Evolutionary conservation across 2,888 invertebrate genomes (phyloP).

Genomic region (Ariolimax columbianus): DNA sequence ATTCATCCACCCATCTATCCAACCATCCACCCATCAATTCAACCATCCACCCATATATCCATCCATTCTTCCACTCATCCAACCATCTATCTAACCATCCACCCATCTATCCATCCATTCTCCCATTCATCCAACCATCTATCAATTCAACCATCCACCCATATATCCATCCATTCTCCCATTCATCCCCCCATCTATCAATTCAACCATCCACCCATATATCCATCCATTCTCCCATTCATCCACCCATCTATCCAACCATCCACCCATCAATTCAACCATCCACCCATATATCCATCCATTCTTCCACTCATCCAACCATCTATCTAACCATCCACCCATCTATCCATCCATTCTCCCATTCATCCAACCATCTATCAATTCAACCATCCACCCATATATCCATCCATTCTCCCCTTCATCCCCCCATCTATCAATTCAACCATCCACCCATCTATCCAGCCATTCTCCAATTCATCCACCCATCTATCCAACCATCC

Average conservation of each 20-base stretch:
- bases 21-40: too few relatives aligned
- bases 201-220: background rate
- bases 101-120: too few relatives aligned
- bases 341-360: background rate
- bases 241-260: background rate
- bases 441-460: background rate
- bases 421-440: background rate
- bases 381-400: slow-evolving; percentile 12
- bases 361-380: background rate
- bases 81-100: too few relatives aligned
- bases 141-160: background rate
- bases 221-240: background rate
- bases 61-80: too few relatives aligned
- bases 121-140: too few relatives aligned
- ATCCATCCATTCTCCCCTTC: background rate
- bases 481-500: background rate
- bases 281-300: background rate
- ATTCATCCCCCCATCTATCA: background rate
- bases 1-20: too few relatives aligned
- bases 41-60: too few relatives aligned
- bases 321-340: background rate
- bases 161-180: background rate
- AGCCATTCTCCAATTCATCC: background rate
- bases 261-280: background rate
- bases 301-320: background rate